Evolutionary conservation across 2,888 invertebrate species (phyloP).

Genomic region (Boloria euphrosyne): DNA sequence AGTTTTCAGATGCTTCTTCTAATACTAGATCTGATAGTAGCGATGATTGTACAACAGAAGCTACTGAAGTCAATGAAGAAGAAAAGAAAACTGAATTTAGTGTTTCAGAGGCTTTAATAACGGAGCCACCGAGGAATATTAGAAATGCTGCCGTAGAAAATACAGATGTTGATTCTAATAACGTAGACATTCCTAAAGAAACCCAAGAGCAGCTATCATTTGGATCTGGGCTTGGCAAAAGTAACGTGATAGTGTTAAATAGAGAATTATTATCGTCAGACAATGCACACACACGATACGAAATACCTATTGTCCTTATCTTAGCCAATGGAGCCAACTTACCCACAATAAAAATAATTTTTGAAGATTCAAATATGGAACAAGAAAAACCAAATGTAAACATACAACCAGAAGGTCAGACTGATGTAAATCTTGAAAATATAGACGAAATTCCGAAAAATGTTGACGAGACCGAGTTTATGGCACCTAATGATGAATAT

Average conservation of each 20-base stretch:
- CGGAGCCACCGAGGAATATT: constrained; percentile 35
- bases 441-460: background rate
- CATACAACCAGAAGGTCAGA: constrained; percentile 1
- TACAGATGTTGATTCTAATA: constrained; percentile 12
- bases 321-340: constrained; percentile 24
- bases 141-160: constrained; percentile 21
- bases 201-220: constrained; percentile 16
- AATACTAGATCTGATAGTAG: constrained; percentile 4
- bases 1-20: constrained; percentile 28
- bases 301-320: constrained; percentile 31
- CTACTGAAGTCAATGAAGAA: constrained; percentile 10
- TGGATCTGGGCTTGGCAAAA: constrained; percentile 1
- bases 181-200: constrained; percentile 17
- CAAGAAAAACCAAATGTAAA: background rate
- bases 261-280: constrained; percentile 23
- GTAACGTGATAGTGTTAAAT: constrained; percentile 28
- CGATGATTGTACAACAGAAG: constrained; percentile 5
- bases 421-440: constrained; percentile 14
- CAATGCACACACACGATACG: constrained; percentile 14
- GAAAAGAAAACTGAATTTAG: constrained; percentile 19
- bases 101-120: constrained; percentile 23
- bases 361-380: constrained; percentile 13
- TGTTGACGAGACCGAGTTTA: background rate
- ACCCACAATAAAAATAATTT: constrained; percentile 32
- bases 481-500: background rate